These are phyloP conservation scores for Rotaria sp. DNA, from an alignment of 2,888 invertebrate species.

Conservation along the genomic window DNA sequence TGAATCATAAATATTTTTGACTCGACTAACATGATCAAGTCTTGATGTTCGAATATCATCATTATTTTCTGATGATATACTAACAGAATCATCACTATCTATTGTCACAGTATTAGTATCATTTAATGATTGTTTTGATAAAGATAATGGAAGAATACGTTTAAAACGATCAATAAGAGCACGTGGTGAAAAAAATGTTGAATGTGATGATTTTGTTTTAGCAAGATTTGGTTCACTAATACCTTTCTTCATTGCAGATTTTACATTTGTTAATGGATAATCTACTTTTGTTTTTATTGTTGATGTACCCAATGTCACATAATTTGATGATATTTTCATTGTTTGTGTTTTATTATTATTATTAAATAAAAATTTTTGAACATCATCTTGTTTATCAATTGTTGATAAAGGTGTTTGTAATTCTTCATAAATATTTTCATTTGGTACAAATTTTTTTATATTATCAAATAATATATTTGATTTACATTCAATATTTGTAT, in stretches of 20 bases:
- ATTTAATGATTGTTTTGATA: neutral
- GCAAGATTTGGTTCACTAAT: constrained; percentile 21
- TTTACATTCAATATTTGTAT: neutral
- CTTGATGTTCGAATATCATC: constrained; percentile 3
- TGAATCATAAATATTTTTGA: neutral
- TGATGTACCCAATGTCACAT: neutral
- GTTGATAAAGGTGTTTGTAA: neutral
- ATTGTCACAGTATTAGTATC: neutral
- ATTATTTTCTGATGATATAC: neutral
- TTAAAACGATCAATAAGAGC: constrained; percentile 5
- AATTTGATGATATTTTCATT: neutral
- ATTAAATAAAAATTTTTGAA: neutral
- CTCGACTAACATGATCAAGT: constrained; percentile 14
- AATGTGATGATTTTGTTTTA: neutral
- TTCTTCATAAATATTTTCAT: constrained; percentile 25
- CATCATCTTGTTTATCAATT: neutral
- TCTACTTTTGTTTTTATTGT: neutral
- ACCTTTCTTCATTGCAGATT: constrained; percentile 16
- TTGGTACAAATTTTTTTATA: too few species aligned
- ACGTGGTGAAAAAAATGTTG: constrained; percentile 15
- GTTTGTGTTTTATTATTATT: neutral
- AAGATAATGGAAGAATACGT: neutral
- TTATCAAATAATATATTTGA: neutral
- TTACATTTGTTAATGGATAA: neutral
- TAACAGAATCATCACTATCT: neutral